Conservation (phyloP, 2,113 vertebrate genomes). For the Morone chrysops region DNA sequence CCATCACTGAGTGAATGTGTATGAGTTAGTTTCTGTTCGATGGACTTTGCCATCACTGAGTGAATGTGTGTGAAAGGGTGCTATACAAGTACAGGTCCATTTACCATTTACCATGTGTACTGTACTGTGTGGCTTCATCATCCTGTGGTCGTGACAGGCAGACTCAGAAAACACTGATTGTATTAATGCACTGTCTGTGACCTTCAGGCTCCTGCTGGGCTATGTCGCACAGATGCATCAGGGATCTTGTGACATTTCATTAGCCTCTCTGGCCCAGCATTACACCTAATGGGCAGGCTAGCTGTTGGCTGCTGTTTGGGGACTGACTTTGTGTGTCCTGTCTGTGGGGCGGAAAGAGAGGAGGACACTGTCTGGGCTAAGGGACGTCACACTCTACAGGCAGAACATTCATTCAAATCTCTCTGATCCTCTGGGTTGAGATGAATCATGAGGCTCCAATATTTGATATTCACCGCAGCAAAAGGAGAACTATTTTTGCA, state of each 20-base stretch:
- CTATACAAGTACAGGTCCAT: too few relatives aligned
- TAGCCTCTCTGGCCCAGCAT: constrained; percentile 11
- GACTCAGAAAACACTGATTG: neutral
- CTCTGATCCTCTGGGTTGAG: neutral
- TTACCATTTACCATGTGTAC: too few relatives aligned
- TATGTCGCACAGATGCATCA: neutral
- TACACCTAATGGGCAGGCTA: constrained; percentile 22
- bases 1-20: too few relatives aligned
- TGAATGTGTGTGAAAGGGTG: too few relatives aligned
- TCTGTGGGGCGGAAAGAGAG: neutral
- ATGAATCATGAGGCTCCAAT: constrained; percentile 4
- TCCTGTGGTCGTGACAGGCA: neutral
- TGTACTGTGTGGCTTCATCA: neutral
- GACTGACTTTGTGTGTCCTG: constrained; percentile 3
- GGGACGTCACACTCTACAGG: neutral
- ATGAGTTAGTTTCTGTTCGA: too few relatives aligned
- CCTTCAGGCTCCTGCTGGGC: constrained; percentile 5
- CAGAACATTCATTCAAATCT: constrained; percentile 1
- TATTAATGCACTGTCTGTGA: constrained; percentile 14
- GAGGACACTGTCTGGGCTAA: neutral
- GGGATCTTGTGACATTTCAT: constrained; percentile 25
- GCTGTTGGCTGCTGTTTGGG: neutral
- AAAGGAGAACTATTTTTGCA: neutral
- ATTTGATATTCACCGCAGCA: neutral
- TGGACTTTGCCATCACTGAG: too few relatives aligned